A percentile compares a stretch with the other conserved stretches of the same genome.
Conservation (phyloP, 92 coral and sea anemone genomes). For the Bergia sp. region DNA sequence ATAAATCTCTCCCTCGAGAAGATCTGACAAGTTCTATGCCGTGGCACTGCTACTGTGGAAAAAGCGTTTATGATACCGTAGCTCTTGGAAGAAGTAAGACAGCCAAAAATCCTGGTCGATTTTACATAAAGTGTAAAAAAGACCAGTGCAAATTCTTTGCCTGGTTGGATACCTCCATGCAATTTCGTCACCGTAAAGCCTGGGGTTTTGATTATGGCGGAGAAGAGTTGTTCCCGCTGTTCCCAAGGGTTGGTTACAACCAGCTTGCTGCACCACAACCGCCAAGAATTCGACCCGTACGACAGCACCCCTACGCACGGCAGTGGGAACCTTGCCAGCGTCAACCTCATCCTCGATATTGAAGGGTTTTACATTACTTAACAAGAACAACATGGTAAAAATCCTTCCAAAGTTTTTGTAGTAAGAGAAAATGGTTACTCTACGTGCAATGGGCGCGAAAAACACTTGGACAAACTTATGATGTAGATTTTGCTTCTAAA, state of each 20-base stretch:
- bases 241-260: slow-evolving; percentile 37
- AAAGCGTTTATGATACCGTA: slow-evolving; percentile 24
- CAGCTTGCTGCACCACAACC: slow-evolving; percentile 32
- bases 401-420: slow-evolving; percentile 24
- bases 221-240: slow-evolving; percentile 31
- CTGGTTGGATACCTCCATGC: slow-evolving; percentile 31
- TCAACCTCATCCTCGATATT: slow-evolving; percentile 24
- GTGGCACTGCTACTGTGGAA: slow-evolving; percentile 36
- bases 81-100: slow-evolving; percentile 33
- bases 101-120: slow-evolving; percentile 33
- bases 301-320: slow-evolving; percentile 39
- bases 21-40: slow-evolving; percentile 35
- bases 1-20: slow-evolving; percentile 32
- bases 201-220: slow-evolving; percentile 39
- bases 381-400: slow-evolving; percentile 24
- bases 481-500: slow-evolving; percentile 30
- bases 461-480: slow-evolving; percentile 32
- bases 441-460: slow-evolving; percentile 32
- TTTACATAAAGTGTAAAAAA: slow-evolving; percentile 26
- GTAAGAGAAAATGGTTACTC: slow-evolving; percentile 25
- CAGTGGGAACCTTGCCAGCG: slow-evolving; percentile 22
- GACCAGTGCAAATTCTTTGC: slow-evolving; percentile 28
- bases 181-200: slow-evolving; percentile 35
- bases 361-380: slow-evolving; percentile 24
- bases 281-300: slow-evolving; percentile 28